Evolutionary conservation across 1,140 invertebrate genomes (phyloP).

Genomic region (Pogonomyrmex barbatus): DNA sequence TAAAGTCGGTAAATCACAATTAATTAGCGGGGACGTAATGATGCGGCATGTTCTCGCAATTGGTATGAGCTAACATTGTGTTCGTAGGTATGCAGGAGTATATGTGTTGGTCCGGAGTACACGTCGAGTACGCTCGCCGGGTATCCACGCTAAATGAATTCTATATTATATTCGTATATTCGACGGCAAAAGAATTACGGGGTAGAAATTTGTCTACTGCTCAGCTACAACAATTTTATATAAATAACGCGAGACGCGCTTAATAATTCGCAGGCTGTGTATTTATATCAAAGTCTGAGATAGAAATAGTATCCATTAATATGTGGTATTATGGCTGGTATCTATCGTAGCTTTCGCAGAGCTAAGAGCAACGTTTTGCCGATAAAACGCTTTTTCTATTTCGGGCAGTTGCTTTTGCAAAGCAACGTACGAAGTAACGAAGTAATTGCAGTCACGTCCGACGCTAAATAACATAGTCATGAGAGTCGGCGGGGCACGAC

Average conservation of each 20-base stretch:
- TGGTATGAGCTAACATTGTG: conserved; percentile 81
- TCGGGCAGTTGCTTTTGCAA: not conserved
- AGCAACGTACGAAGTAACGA: not conserved
- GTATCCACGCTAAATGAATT: conserved; percentile 66
- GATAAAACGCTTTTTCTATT: not conserved
- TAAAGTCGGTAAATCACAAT: conserved; percentile 86
- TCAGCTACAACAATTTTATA: not conserved
- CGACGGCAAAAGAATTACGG: conserved; percentile 71
- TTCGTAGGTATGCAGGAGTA: conserved; percentile 58
- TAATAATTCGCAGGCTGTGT: not conserved
- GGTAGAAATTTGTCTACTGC: conserved; percentile 69
- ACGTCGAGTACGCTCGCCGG: conserved; percentile 37
- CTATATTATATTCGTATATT: conserved; percentile 62
- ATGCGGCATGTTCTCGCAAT: conserved; percentile 85
- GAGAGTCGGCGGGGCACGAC: conserved; percentile 51
- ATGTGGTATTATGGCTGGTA: not conserved
- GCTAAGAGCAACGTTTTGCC: not conserved
- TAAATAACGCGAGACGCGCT: not conserved
- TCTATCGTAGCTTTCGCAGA: no score
- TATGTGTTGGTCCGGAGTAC: not conserved
- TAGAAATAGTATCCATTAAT: not conserved
- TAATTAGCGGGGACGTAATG: conserved; percentile 86
- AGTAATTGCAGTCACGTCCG: conserved; percentile 38
- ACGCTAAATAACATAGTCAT: conserved; percentile 55
- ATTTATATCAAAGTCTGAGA: not conserved